A percentile compares a stretch with the other conserved stretches of the same genome.
These are phyloP conservation scores for Porites lobata DNA, from an alignment of 92 coral and sea anemone genomes.

Conservation along the genomic window DNA sequence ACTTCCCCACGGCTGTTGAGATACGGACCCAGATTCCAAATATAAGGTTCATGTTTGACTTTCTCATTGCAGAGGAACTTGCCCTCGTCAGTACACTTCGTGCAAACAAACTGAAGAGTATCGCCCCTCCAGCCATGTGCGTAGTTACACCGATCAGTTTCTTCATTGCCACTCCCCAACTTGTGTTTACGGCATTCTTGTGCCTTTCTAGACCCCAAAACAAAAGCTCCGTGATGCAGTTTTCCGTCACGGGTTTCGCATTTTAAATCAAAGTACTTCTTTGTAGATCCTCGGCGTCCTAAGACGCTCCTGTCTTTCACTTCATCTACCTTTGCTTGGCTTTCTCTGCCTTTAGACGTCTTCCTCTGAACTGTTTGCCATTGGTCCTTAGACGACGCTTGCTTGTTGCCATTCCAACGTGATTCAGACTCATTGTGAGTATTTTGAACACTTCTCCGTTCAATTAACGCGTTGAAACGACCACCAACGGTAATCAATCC, in stretches of 20 bases:
- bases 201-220: constrained; percentile 37
- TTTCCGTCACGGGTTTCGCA: constrained; percentile 23
- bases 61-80: not conserved
- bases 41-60: constrained; percentile 25
- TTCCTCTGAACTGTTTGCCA: not conserved
- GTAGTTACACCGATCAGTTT: constrained; percentile 21
- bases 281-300: not conserved
- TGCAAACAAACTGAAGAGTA: constrained; percentile 58
- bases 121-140: constrained; percentile 73
- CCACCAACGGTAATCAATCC: not conserved
- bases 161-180: not conserved
- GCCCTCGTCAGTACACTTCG: constrained; percentile 14
- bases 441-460: not conserved
- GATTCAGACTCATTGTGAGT: not conserved
- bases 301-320: not conserved
- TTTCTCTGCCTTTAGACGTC: not conserved
- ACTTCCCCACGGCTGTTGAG: constrained; percentile 4
- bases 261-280: constrained; percentile 1
- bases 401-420: too few species aligned
- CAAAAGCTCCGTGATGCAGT: constrained; percentile 60
- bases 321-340: not conserved
- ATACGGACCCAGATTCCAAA: constrained; percentile 49
- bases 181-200: not conserved
- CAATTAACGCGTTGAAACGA: not conserved
- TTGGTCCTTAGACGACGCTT: not conserved